phyloP scores from a whole-genome alignment of 2,113 vertebrate species.

The Sphaerodactylus townsendi region DNA sequence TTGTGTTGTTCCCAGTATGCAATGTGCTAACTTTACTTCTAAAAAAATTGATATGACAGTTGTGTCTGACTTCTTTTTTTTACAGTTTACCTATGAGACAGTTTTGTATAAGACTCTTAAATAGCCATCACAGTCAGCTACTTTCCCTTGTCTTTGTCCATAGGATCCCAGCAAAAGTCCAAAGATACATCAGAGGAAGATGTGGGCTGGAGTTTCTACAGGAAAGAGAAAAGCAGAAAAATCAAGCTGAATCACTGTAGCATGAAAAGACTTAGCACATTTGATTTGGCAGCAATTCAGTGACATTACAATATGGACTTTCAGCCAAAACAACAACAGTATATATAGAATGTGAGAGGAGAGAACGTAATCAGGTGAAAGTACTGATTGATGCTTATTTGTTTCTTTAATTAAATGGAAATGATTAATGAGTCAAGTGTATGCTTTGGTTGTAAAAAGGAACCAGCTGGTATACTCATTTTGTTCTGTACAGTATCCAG shows the following conservation, averaged over 20 bases:
- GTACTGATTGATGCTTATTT: neutral
- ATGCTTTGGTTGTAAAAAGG: neutral
- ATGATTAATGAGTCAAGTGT: neutral
- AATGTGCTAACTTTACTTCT: neutral
- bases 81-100: neutral
- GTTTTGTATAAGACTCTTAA: neutral
- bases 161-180: neutral
- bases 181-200: neutral
- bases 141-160: neutral
- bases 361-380: neutral
- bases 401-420: neutral
- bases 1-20: neutral
- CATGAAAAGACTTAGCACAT: neutral
- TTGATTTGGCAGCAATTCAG: neutral
- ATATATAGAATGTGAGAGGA: neutral
- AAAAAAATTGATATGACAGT: neutral
- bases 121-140: neutral
- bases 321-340: neutral
- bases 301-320: neutral
- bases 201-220: neutral
- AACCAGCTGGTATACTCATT: neutral
- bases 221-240: neutral
- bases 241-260: neutral
- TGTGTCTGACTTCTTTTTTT: neutral
- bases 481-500: neutral